These are phyloP conservation scores for Danio tinwini DNA, from an alignment of 2,797 vertebrate species.

Conservation along the genomic window DNA sequence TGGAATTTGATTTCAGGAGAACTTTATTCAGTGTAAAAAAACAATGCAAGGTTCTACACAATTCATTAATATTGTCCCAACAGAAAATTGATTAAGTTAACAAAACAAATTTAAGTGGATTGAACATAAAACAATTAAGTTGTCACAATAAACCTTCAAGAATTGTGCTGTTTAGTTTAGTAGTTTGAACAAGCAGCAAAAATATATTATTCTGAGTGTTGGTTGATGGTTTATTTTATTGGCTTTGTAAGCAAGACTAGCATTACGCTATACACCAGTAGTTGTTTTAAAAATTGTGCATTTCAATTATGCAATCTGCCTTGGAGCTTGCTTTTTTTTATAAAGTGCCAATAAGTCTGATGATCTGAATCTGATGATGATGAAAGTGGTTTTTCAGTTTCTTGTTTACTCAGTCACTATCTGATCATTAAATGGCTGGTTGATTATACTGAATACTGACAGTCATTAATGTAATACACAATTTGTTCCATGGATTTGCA, in stretches of 20 bases:
- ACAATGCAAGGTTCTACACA: too few relatives aligned
- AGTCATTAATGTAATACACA: background rate
- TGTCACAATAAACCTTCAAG: too few relatives aligned
- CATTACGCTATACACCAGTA: background rate
- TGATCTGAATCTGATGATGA: background rate
- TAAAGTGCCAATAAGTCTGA: background rate
- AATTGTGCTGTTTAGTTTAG: too few relatives aligned
- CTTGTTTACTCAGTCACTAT: background rate
- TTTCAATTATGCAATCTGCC: background rate
- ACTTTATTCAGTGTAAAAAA: slow-evolving; percentile 8
- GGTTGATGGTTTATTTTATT: too few relatives aligned
- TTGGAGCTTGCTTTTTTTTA: background rate
- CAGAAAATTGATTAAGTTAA: too few relatives aligned
- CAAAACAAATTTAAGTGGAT: too few relatives aligned
- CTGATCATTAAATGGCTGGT: background rate
- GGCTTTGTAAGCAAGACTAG: background rate
- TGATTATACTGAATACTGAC: background rate
- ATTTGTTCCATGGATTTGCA: background rate
- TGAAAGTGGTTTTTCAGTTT: background rate
- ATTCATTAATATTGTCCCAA: too few relatives aligned
- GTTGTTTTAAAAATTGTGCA: background rate
- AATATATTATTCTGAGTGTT: background rate
- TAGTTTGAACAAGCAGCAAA: too few relatives aligned
- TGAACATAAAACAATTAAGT: too few relatives aligned
- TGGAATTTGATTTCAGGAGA: slow-evolving; percentile 10